These are phyloP conservation scores for Chromis chromis DNA, from an alignment of 2,797 vertebrate genomes.

Conservation along the genomic window DNA sequence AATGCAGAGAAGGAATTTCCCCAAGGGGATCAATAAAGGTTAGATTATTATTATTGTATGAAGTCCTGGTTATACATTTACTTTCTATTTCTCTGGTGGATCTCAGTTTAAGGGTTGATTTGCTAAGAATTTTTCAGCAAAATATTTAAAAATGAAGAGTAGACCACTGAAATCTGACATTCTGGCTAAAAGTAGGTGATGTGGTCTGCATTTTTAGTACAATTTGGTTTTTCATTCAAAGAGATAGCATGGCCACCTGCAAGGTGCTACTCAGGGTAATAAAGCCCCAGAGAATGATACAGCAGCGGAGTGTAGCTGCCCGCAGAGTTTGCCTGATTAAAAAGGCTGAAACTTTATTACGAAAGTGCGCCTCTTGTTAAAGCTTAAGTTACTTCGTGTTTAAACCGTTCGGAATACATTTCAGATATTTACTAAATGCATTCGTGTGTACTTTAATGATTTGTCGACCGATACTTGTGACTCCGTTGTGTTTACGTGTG, in stretches of 20 bases:
- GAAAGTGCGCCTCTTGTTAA: not conserved
- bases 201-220: not conserved
- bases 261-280: not conserved
- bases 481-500: conserved; percentile 61
- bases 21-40: too few relatives aligned
- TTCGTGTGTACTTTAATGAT: fast-evolving
- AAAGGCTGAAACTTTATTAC: conserved; percentile 46
- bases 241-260: conserved; percentile 8
- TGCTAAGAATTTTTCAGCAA: too few relatives aligned
- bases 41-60: too few relatives aligned
- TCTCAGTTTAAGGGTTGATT: too few relatives aligned
- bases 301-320: conserved; percentile 45
- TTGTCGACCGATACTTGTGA: not conserved
- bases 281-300: fast-evolving
- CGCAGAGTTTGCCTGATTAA: conserved; percentile 63
- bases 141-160: too few relatives aligned
- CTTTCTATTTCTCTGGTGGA: too few relatives aligned
- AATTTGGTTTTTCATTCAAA: too few relatives aligned
- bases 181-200: not conserved
- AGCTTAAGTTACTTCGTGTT: fast-evolving
- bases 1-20: too few relatives aligned
- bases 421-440: fast-evolving
- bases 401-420: fast-evolving
- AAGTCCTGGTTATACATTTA: too few relatives aligned
- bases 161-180: not conserved